Evolutionary conservation across 2,113 vertebrate species (phyloP).

Genomic region (Ailurus styani): DNA sequence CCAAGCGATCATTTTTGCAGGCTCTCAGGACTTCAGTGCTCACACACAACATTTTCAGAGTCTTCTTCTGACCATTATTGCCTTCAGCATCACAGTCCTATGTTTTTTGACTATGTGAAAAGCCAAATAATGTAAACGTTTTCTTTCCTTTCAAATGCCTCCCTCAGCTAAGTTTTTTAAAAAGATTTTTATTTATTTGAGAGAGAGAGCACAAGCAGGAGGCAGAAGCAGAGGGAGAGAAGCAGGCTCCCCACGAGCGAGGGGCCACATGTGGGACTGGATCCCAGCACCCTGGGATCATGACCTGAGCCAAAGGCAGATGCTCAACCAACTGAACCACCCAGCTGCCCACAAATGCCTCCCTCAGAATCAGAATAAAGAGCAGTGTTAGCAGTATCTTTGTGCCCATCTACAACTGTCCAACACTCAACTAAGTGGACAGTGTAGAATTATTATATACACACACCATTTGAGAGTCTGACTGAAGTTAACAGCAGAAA

Average conservation of each 20-base stretch:
- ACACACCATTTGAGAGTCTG: background rate
- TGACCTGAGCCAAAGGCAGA: no score
- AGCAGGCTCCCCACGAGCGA: no score
- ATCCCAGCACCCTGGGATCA: no score
- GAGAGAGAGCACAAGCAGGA: no score
- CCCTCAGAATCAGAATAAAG: background rate
- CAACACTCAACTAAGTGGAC: background rate
- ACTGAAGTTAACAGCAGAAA: background rate
- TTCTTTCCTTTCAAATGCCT: background rate
- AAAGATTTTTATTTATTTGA: no score
- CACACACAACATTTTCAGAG: background rate
- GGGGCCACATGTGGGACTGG: no score
- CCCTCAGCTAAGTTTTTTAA: no score
- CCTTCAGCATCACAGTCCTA: background rate
- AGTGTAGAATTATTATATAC: background rate
- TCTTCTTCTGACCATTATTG: background rate
- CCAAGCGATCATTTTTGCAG: background rate
- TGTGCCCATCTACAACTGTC: background rate
- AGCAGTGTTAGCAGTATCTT: background rate
- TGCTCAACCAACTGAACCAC: no score
- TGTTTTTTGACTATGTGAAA: background rate
- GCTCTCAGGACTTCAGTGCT: background rate
- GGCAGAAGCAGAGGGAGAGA: no score
- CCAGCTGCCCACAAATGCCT: no score
- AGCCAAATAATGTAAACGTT: background rate